A percentile compares a stretch with the other conserved stretches of the same genome.
These are phyloP conservation scores for Tinamus major DNA, from an alignment of 2,797 vertebrate species.

Conservation along the genomic window DNA sequence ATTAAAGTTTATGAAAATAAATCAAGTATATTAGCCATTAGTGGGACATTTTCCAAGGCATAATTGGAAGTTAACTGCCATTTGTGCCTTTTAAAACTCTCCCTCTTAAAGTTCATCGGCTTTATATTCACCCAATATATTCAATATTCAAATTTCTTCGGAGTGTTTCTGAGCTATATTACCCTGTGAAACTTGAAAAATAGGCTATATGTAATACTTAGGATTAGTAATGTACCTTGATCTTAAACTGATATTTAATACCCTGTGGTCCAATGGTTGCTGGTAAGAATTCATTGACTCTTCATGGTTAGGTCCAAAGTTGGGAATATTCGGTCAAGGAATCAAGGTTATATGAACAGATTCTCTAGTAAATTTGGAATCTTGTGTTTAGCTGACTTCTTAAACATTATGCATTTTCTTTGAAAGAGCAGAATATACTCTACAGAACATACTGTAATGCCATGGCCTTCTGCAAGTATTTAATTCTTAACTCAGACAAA, in stretches of 20 bases:
- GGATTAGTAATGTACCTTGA: neutral
- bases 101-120: constrained; percentile 52
- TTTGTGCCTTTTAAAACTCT: constrained; percentile 59
- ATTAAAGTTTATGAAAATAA: constrained; percentile 72
- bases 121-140: neutral
- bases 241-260: neutral
- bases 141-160: neutral
- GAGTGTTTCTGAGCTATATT: neutral
- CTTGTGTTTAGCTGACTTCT: neutral
- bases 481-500: neutral
- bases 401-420: neutral
- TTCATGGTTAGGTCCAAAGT: neutral
- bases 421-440: neutral
- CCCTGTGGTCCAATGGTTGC: neutral
- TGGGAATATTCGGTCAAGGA: neutral
- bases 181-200: constrained; percentile 8
- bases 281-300: neutral
- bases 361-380: neutral
- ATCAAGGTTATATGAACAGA: neutral
- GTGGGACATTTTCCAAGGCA: constrained; percentile 45
- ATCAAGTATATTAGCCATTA: constrained; percentile 60
- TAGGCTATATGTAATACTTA: constrained; percentile 19
- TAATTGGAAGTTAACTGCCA: constrained; percentile 62
- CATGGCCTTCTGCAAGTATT: neutral
- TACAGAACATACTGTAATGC: neutral